Conservation (phyloP, 1,140 invertebrate genomes). For the Drosophila bifasciata region DNA sequence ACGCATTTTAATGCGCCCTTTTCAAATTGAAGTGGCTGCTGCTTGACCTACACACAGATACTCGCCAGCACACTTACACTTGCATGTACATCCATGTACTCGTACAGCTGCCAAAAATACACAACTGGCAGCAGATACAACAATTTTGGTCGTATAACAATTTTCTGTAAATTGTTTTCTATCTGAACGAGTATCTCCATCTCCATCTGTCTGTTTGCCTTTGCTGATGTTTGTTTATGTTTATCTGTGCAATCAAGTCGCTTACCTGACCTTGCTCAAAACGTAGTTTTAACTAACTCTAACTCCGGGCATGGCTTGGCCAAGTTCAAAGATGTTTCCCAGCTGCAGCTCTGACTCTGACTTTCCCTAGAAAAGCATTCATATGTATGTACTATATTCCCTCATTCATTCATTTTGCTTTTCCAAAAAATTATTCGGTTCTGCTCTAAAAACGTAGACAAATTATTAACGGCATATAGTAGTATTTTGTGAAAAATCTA, state of each 20-base stretch:
- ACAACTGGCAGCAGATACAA: conserved; percentile 27
- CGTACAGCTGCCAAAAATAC: conserved; percentile 18
- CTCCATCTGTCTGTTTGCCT: conserved; percentile 19
- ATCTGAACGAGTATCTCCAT: conserved; percentile 27
- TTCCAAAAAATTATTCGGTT: conserved; percentile 53
- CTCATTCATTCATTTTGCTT: conserved; percentile 32
- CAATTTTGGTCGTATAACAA: conserved; percentile 15
- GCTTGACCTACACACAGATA: conserved; percentile 60
- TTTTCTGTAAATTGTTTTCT: conserved; percentile 49
- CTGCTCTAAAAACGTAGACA: conserved; percentile 74
- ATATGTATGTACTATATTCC: too few relatives aligned
- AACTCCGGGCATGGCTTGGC: not conserved
- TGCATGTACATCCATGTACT: conserved; percentile 15
- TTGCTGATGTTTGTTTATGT: conserved; percentile 19
- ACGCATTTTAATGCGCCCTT: conserved; percentile 71
- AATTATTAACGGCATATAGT: conserved; percentile 76
- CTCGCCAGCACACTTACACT: conserved; percentile 15
- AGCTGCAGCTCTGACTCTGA: not conserved
- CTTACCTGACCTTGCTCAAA: conserved; percentile 54
- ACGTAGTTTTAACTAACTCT: conserved; percentile 3
- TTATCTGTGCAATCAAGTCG: conserved; percentile 48
- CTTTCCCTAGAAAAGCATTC: conserved; percentile 17
- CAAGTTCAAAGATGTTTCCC: conserved; percentile 18
- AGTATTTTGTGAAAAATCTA: conserved; percentile 39
- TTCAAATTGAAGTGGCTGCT: conserved; percentile 54